Evolutionary conservation across 2,797 vertebrate species (phyloP).

Genomic region (Macroramphosus scolopax): DNA sequence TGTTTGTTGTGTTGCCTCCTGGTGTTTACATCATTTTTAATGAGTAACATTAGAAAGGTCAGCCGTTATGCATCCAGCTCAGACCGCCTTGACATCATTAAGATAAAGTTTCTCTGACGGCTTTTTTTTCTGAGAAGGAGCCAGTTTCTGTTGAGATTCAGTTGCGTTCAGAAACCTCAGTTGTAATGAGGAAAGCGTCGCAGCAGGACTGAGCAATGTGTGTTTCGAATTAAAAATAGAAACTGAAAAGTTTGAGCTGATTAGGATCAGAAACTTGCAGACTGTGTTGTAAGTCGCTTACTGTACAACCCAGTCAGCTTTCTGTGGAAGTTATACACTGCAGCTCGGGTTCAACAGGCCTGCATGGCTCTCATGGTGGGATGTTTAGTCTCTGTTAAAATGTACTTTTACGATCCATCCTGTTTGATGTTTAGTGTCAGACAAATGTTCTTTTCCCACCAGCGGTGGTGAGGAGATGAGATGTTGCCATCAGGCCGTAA

Average conservation of each 20-base stretch:
- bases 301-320: no score
- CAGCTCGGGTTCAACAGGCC: conserved; percentile 3
- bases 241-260: no score
- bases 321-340: neutral
- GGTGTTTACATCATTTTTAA: conserved; percentile 32
- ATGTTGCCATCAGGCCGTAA: conserved; percentile 41
- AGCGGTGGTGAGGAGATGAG: conserved; percentile 19
- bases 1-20: conserved; percentile 22
- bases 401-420: conserved; percentile 38
- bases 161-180: conserved; percentile 6
- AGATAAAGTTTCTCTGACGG: conserved; percentile 10
- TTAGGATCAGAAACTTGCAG: neutral
- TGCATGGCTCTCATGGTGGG: no score
- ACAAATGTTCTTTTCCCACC: conserved; percentile 30
- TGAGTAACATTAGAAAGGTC: conserved; percentile 19
- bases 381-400: conserved; percentile 49
- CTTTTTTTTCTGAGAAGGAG: neutral
- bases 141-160: conserved; percentile 9
- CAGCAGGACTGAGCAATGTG: neutral
- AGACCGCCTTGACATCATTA: conserved; percentile 23
- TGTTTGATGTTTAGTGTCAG: conserved; percentile 34
- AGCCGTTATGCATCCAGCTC: conserved; percentile 5
- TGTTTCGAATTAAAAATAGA: conserved; percentile 13
- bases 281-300: neutral
- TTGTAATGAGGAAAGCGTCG: no score